Evolutionary conservation across 2,888 invertebrate species (phyloP), one percentile per base, ranked within the genome.

Genomic region (Sesia bembeciformis): DNA sequence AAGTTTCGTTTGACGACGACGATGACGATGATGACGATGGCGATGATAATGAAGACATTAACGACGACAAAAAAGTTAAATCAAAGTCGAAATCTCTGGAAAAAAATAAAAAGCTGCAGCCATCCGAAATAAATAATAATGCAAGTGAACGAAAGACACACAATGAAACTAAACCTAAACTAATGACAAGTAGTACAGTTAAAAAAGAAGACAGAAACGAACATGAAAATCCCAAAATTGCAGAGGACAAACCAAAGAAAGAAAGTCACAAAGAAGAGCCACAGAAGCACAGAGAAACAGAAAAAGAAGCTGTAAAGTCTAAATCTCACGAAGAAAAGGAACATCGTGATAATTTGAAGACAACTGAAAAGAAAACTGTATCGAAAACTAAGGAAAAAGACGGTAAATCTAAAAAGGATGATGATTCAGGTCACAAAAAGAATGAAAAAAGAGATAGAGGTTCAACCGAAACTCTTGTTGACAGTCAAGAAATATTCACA

Each of bases 391-490:
- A 53, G 60, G 54, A 59, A 39, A 40, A 57, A 52, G 52, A 62
- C 5, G 55, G 52, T 53, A 57, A 60, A 56, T 43, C 56, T 41
- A 57, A 62, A 46, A 56, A 50, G 58, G 57, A 61, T 58, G 56
- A 52, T 49, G 56, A 53, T 46, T 7, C 52, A 56, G 5, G 54
- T 52, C 51, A 55, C 56, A 54, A 71, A 60, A 67, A 62, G 60
- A 57, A 66, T 58, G 51, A 51, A 57, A 74, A 68, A 60, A 67
- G 64, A 57, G 59, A 62, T 8, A 62, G 68, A 65, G 52, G 63
- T 60, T 75, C 64, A 7, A 62, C 53, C 54, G 67, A 76, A 61
- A 67, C 65, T 41, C 52, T 63, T 54, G 57, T 60, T 52, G 72
- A 70, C 49, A 72, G 65, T 40, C 56, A 63, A 60, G 75, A 74